Base-by-base conservation (phyloP, 2,888 invertebrate genomes). In the Philereme vetulata region DNA sequence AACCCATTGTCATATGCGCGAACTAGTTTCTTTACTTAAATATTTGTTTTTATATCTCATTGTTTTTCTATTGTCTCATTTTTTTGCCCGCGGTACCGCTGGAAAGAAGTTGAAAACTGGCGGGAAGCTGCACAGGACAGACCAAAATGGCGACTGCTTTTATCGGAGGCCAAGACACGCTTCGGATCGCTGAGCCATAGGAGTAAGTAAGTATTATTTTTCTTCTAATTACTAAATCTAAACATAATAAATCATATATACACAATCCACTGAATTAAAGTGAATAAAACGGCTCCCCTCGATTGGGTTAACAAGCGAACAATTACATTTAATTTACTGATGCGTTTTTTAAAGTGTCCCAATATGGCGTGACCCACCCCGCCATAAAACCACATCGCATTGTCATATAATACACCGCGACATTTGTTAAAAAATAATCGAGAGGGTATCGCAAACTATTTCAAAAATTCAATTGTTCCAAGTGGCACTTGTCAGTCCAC, bases 321-420 rank as follows among this genome's bases (percentile, higher is more conserved):
- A 92, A 92, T 92, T 90, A 91, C 87, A 87, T 92, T 92, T 91
- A 92, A 92, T 92, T 92, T 87, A 86, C 83, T 76, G 81, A 88
- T 84, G 85, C 82, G 86, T 88, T 89, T 86, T 90, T 90, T 90
- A 88, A 90, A 89, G 88, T 86, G 83, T 76, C 76, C 85, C 88
- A 86, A 85, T 86, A 85, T 85, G 86, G 85, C 64, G 64, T 60
- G 63, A 70, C 75, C 78, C 70, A 77, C 80, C 81, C 74, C 70
- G 74, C 71, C 66, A 79, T 81, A 75, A 80, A 77, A 76, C 79
- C 77, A 76, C 81, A 81, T 80, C 78, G 78, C 77, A 61, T 63
- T 57, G 59, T 50, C 79, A 50, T 72, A 77, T 85, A 86, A 89
- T 85, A 77, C 72, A 79, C 85, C 85, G 84, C 84, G 90, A 90